Conservation (phyloP, 2,797 vertebrate species). For the Clarias platycephalus region DNA sequence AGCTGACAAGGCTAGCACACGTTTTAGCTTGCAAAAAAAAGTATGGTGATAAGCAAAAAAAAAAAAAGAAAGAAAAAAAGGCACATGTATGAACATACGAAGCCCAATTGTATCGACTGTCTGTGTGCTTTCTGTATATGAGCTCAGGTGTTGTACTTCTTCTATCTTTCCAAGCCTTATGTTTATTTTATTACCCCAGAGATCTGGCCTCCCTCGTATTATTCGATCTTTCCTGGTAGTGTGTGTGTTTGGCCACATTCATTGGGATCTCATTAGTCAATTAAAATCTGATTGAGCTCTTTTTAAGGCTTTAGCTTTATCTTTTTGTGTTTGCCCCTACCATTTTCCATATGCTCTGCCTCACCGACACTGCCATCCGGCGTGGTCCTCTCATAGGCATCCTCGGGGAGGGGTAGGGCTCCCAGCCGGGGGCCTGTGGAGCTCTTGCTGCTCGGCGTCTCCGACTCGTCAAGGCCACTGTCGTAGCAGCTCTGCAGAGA, state of each 20-base stretch:
- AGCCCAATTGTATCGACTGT: not conserved
- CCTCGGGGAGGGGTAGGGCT: slow-evolving; percentile 98
- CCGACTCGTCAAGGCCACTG: slow-evolving; percentile 99
- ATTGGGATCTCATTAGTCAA: slow-evolving; percentile 49
- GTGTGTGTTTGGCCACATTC: slow-evolving; percentile 53
- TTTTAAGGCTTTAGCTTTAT: slow-evolving; percentile 65
- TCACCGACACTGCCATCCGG: slow-evolving; percentile 99
- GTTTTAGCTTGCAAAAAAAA: slow-evolving; percentile 17
- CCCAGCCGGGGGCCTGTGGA: slow-evolving; percentile 98
- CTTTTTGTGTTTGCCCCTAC: slow-evolving; percentile 95
- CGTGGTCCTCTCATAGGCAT: slow-evolving; percentile 99
- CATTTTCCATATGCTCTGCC: slow-evolving; percentile 99
- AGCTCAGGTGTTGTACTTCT: slow-evolving; percentile 2
- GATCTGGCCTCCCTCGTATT: slow-evolving; percentile 14
- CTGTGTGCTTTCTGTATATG: slow-evolving; percentile 18
- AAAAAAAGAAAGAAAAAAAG: slow-evolving; percentile 13
- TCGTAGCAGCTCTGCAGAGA: slow-evolving; percentile 99
- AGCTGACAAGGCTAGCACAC: slow-evolving; percentile 9
- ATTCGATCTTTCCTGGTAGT: slow-evolving; percentile 46
- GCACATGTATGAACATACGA: slow-evolving; percentile 21
- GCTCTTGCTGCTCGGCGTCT: slow-evolving; percentile 99
- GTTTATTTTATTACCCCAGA: slow-evolving; percentile 23
- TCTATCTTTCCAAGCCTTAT: slow-evolving; percentile 9
- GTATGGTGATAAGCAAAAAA: slow-evolving; percentile 5
- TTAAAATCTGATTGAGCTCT: slow-evolving; percentile 60